phyloP scores from a whole-genome alignment of 2,797 vertebrate genomes.

The Crocodylus rhombifer region DNA sequence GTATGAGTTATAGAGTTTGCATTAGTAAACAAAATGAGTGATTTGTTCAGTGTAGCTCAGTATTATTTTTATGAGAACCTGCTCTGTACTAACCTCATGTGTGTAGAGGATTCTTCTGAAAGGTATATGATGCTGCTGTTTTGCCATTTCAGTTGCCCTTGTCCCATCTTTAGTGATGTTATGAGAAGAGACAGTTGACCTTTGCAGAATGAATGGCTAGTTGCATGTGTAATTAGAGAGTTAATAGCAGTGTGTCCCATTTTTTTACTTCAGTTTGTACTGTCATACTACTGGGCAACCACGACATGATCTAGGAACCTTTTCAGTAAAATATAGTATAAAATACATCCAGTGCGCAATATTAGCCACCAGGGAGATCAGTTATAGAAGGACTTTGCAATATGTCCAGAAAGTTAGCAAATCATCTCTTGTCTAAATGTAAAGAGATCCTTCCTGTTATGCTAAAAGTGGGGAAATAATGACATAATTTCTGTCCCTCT shows the following conservation, averaged over 20 bases:
- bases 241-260: conserved; percentile 44
- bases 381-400: background rate
- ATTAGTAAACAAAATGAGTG: background rate
- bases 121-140: background rate
- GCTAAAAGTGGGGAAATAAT: background rate
- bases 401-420: accelerated
- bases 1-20: background rate
- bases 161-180: background rate
- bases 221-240: conserved; percentile 58
- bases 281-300: background rate
- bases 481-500: background rate
- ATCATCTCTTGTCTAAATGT: background rate
- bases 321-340: conserved; percentile 2
- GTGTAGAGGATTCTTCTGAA: background rate
- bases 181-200: conserved; percentile 59
- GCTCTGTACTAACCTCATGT: accelerated
- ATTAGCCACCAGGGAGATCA: background rate
- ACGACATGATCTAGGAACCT: background rate
- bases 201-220: conserved; percentile 55
- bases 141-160: conserved; percentile 31
- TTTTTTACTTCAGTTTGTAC: conserved; percentile 35
- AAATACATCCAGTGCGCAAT: background rate
- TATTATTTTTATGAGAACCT: background rate
- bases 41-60: background rate
- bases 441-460: background rate